Evolutionary conservation across 2,113 vertebrate genomes (phyloP).

Genomic region (Oxygymnocypris stewartii): DNA sequence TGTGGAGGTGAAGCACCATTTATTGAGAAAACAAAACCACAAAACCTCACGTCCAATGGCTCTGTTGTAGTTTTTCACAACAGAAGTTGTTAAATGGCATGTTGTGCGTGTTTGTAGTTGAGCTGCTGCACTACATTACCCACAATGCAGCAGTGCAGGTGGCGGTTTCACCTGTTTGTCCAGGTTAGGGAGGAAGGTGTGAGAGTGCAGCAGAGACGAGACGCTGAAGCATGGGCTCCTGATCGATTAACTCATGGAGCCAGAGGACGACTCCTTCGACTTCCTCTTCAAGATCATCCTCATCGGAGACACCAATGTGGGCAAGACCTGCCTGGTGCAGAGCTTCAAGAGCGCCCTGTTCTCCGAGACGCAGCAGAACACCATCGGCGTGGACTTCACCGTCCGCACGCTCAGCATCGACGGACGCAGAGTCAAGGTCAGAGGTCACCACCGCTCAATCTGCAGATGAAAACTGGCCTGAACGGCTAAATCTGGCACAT

Average conservation of each 20-base stretch:
- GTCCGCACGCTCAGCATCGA: slow-evolving; percentile 87
- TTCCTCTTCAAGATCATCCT: slow-evolving; percentile 96
- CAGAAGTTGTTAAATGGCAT: no score
- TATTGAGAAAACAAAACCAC: no score
- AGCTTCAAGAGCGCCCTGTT: slow-evolving; percentile 89
- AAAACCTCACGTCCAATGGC: no score
- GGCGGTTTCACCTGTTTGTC: not conserved
- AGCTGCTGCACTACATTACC: not conserved
- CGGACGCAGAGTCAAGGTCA: slow-evolving; percentile 92
- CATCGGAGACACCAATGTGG: slow-evolving; percentile 94
- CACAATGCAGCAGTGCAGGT: not conserved
- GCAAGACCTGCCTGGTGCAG: slow-evolving; percentile 95
- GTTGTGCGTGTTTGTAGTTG: not conserved
- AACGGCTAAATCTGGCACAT: no score
- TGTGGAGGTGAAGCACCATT: no score
- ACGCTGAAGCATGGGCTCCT: not conserved
- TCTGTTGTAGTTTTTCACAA: not conserved
- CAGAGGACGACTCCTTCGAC: slow-evolving; percentile 83
- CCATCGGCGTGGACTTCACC: slow-evolving; percentile 96
- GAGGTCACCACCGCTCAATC: not conserved
- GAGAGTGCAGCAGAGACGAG: not conserved
- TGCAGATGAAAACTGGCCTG: no score
- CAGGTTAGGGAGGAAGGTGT: not conserved
- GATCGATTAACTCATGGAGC: slow-evolving; percentile 71
- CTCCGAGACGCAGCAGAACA: slow-evolving; percentile 88